Evolutionary conservation across 2,797 vertebrate species (phyloP), one percentile per base, ranked within the genome.

Genomic region (Lagorchestes hirsutus): DNA sequence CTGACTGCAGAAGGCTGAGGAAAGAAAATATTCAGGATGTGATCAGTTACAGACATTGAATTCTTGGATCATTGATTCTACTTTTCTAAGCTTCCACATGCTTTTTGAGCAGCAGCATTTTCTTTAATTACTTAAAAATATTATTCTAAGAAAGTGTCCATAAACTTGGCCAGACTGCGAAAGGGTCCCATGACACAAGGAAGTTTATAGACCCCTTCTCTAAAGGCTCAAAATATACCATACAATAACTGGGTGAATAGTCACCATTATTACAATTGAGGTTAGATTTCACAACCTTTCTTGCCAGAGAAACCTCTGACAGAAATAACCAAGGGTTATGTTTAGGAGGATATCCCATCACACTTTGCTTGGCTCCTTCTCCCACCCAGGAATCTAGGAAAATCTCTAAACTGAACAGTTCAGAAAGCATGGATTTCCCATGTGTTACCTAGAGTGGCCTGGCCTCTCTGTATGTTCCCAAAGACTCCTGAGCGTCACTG

Each of bases 31-130:
- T 62, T 91, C 5, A 59, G 50, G 31, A 58, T 97, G 28, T 10
- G 87, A 92, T 95, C 40, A 12, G 58, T 95, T 97, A 92, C 55
- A 96, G 34, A 96, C 29, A 34, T 1, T 52, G 4, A 59, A 34
- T 97, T 96, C 56, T 93, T 93, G 90, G 92, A 93, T 97, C 94
- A 95, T 67, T 31, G 91, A 90, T 96, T 96, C 55, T 93, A 24
- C 93, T 92, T 22, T 97, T 6, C 93, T 98, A 46, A 92, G 9
- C 28, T 98, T 97, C 58, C 34, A 24, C 0, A 0, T 57, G 50
- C 0, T 58, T 95, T 55, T 31, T 92, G 18, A 92, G 16, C 31
- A 97, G 67, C 52, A n/a, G n/a, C n/a, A n/a, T n/a, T n/a, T 67
- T 67, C 31, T 67, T 16, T 67, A 67, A 74, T 74, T 40, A 22